Conservation (phyloP, 2,797 vertebrate genomes). For the Pelochelys cantorii region DNA sequence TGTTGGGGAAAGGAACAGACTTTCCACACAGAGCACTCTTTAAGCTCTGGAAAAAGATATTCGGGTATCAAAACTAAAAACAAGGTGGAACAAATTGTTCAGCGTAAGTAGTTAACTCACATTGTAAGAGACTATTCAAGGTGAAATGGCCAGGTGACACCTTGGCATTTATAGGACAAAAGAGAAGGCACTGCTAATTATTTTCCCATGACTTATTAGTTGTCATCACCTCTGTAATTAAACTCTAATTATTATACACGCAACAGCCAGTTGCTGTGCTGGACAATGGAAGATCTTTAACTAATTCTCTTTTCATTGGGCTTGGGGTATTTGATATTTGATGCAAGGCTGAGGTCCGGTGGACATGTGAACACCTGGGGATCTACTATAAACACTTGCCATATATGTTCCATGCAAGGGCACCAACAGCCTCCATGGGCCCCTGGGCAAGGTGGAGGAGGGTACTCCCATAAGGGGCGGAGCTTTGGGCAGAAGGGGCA, state of each 20-base stretch:
- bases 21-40: not conserved
- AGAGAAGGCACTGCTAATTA: not conserved
- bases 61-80: not conserved
- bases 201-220: conserved; percentile 6
- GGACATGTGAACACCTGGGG: not conserved
- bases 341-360: not conserved
- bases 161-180: not conserved
- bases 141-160: not conserved
- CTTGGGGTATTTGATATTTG: not conserved
- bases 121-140: not conserved
- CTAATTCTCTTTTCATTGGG: not conserved
- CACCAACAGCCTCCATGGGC: too few species aligned
- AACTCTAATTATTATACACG: not conserved
- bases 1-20: not conserved
- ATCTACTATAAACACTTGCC: not conserved
- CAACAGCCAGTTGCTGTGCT: not conserved
- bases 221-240: not conserved
- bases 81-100: not conserved
- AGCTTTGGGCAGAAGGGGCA: too few species aligned
- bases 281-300: not conserved
- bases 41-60: not conserved
- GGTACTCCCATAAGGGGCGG: too few species aligned
- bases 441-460: too few species aligned
- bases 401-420: too few species aligned
- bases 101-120: not conserved